phyloP scores from a whole-genome alignment of 2,113 vertebrate species.

The Arenaria interpres region DNA sequence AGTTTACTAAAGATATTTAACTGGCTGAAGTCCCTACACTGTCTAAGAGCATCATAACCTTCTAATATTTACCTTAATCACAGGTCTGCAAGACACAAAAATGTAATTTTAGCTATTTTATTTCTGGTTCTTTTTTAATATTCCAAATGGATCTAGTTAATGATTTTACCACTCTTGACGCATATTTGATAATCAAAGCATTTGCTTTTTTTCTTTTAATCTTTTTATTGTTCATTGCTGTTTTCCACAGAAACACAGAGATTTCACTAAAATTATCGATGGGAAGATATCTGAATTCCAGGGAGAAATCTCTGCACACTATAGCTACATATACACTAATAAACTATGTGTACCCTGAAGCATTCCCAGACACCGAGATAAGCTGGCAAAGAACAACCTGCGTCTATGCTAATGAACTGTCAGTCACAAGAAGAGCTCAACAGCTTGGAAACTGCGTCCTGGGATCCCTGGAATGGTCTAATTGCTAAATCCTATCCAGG shows the following conservation, averaged over 20 bases:
- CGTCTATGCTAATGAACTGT: not conserved
- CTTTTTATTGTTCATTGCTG: not conserved
- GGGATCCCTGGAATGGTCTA: not conserved
- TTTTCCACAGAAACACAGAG: not conserved
- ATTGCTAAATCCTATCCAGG: not conserved
- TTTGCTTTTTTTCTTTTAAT: not conserved
- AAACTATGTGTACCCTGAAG: not conserved
- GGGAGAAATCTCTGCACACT: not conserved
- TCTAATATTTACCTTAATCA: not conserved
- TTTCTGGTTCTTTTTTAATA: not conserved
- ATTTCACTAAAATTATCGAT: not conserved
- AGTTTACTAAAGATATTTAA: not conserved
- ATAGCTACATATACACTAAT: not conserved
- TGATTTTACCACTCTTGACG: not conserved
- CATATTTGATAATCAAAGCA: not conserved
- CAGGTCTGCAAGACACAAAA: not conserved
- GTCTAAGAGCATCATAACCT: not conserved
- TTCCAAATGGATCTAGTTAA: not conserved
- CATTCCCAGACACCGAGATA: slow-evolving; percentile 18
- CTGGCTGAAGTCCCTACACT: too few relatives aligned
- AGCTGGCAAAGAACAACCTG: not conserved
- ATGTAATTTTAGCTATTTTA: not conserved
- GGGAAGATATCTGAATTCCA: not conserved
- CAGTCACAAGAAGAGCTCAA: not conserved
- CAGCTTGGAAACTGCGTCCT: not conserved